Conservation (phyloP, 2,888 invertebrate genomes). For the Fragum sueziense region DNA sequence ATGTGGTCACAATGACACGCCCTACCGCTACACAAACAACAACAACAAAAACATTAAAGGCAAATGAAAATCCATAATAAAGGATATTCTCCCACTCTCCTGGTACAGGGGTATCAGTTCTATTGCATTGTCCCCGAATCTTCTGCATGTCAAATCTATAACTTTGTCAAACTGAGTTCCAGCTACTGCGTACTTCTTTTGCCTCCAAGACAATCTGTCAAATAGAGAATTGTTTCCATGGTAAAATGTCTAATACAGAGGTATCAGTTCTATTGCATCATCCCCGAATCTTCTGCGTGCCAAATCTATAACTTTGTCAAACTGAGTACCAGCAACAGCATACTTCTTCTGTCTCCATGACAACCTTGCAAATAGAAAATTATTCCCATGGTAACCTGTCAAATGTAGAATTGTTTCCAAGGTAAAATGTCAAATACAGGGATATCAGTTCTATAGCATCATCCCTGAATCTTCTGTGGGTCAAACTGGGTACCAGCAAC, state of each 20-base stretch:
- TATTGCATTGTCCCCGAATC: conserved; percentile 73
- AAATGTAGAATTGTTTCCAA: no score
- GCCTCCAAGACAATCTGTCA: conserved; percentile 75
- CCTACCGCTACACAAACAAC: no score
- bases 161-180: conserved; percentile 78
- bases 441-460: conserved; percentile 76
- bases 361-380: conserved; percentile 71
- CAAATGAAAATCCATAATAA: no score
- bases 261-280: conserved; percentile 75
- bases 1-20: no score
- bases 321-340: conserved; percentile 76
- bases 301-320: conserved; percentile 77
- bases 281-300: conserved; percentile 70
- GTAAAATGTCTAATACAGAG: conserved; percentile 77
- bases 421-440: no score
- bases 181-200: conserved; percentile 78
- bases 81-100: conserved; percentile 77
- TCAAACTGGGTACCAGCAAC: conserved; percentile 77
- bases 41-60: no score
- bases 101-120: conserved; percentile 78
- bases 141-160: conserved; percentile 72
- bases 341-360: conserved; percentile 77
- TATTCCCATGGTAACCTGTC: no score
- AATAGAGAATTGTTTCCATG: background rate
- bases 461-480: conserved; percentile 70